phyloP scores from a whole-genome alignment of 2,113 vertebrate genomes.

The Meleagris gallopavo region DNA sequence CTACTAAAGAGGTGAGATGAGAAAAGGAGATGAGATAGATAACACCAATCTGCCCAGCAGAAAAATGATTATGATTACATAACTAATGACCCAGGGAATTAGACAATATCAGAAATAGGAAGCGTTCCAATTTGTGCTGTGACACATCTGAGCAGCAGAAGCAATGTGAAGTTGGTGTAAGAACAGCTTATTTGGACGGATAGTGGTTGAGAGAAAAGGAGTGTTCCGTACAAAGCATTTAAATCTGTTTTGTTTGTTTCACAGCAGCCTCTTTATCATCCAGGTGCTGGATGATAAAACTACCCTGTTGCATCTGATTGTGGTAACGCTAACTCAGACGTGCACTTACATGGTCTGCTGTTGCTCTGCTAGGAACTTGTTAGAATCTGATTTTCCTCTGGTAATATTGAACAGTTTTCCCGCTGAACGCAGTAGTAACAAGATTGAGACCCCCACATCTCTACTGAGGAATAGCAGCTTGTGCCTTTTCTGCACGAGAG shows the following conservation, averaged over 20 bases:
- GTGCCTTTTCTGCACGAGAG: background rate
- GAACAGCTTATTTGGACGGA: background rate
- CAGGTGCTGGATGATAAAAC: background rate
- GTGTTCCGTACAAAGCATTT: background rate
- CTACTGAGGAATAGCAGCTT: background rate
- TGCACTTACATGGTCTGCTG: background rate
- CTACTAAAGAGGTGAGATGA: slow-evolving; percentile 67
- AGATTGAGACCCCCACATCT: background rate
- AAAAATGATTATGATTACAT: slow-evolving; percentile 77
- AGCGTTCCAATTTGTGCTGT: slow-evolving; percentile 41
- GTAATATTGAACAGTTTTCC: background rate
- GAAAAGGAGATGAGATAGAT: slow-evolving; percentile 60
- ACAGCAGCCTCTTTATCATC: background rate
- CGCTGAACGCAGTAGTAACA: background rate
- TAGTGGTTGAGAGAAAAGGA: background rate
- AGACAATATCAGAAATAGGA: slow-evolving; percentile 70
- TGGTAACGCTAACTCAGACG: background rate
- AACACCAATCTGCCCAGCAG: slow-evolving; percentile 70
- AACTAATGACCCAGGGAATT: slow-evolving; percentile 80
- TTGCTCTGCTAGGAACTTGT: background rate
- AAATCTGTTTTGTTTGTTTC: background rate
- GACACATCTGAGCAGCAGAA: slow-evolving; percentile 49
- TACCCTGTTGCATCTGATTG: accelerated
- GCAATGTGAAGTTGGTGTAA: background rate
- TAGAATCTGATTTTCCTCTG: background rate